Base-by-base conservation (phyloP, 2,113 vertebrate species). In the Odontesthes bonariensis region DNA sequence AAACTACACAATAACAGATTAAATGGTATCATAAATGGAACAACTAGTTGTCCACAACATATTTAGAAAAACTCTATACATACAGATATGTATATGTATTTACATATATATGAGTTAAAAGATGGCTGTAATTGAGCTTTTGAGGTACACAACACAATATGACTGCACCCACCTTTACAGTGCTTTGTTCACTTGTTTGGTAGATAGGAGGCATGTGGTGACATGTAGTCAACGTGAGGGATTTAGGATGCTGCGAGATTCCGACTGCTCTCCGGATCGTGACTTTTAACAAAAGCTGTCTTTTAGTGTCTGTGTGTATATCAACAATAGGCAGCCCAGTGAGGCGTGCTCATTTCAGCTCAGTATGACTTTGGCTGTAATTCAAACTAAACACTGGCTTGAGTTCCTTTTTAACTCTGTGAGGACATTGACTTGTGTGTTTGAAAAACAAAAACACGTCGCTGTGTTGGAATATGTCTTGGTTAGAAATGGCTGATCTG, bases 381-480 rank as follows among this genome's bases (percentile, higher is more conserved):
- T 51, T 75, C 81, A 88, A 84, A 56, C 63, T 23, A 86, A 89
- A 90, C 64, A 86, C 10, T n/a, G 55, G 16, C 71, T 70, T 7
- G 0, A 33, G 51, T 64, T 81, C 13, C 47, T 59, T 64, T n/a
- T 66, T 23, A 6, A 66, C 52, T 55, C 62, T 33, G 16, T 60
- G 22, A 27, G 20, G 51, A 83, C 56, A 52, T 5, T 69, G 23
- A 65, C 44, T 69, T 53, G 23, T 51, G 33, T 8, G 6, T 58
- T 73, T 17, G 6, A 66, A 56, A 70, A 75, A 68, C 54, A 65
- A 58, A 74, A 81, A 79, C 13, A 89, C 44, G 20, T 16, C 13
- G 16, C 49, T 47, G 35, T 60, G 72, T 72, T 65, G 51, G 52
- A 2, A 60, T 32, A 31, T 8, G 33, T 64, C 47, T 46, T 17